Base-by-base conservation (phyloP, 2,113 vertebrate species). In the Archilochus colubris region DNA sequence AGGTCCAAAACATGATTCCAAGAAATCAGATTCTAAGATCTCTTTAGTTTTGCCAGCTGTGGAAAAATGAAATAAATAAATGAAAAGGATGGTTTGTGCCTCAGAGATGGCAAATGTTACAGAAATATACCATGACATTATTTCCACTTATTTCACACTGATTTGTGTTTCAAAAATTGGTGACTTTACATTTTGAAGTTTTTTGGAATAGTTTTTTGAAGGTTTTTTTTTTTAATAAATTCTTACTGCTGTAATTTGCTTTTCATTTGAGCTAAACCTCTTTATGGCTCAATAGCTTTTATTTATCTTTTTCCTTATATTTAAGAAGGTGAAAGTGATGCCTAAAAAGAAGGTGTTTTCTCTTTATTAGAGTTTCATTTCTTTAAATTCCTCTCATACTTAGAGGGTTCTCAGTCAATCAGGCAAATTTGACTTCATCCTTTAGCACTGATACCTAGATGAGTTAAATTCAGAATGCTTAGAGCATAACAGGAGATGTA, bases 11-110 rank as follows among this genome's bases (percentile, higher is more conserved):
- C 25, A 57, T 0, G 4, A 24, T 50, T 94, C 24, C 55, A 86
- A 73, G 21, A 90, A 86, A 88, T 24, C 0, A 73, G 53, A 68
- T 77, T 62, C 46, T 36, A 58, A 82, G 5, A 57, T 50, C 7
- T 77, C 44, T 7, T 79, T 46, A 40, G 13, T 64, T 75, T 70
- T 89, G 8, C 12, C 69, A 85, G 14, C 28, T 82, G 53, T 64
- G 21, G 18, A 1, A 38, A 67, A 81, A 83, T 28, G n/a, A 48
- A 83, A 69, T 62, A 57, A 91, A 69, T 70, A 61, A 74, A 50
- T 50, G 4, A 44, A 86, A 69, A 33, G 0, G 0, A 5, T 20
- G 13, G 3, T 14, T 1, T 36, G 6, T 11, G 2, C n/a, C 17
- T 75, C 50, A 22, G 21, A 64, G 33, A 87, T 64, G 25, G 68